Conservation (phyloP, 2,113 vertebrate genomes). For the Elaphurus davidianus region DNA sequence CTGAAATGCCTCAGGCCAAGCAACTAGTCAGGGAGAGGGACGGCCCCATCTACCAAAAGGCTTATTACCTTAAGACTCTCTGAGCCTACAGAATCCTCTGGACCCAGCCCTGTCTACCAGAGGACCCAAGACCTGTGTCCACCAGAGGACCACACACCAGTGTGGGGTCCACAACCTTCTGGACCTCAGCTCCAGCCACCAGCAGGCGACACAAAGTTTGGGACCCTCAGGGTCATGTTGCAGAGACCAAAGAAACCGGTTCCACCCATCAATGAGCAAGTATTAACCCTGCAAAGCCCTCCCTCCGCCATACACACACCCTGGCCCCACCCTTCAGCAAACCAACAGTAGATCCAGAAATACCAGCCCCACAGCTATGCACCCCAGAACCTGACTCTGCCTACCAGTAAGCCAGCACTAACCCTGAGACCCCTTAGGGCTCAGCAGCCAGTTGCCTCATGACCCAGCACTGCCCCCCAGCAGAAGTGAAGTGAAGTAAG, state of each 20-base stretch:
- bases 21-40: not conserved
- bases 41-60: not conserved
- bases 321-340: not conserved
- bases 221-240: not conserved
- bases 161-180: not conserved
- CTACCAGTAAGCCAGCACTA: not conserved
- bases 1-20: not conserved
- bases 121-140: not conserved
- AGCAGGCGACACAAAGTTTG: not conserved
- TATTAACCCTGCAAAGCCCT: not conserved
- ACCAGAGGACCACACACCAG: not conserved
- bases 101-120: not conserved
- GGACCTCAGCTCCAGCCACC: not conserved
- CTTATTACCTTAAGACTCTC: not conserved
- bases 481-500: not conserved
- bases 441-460: not conserved
- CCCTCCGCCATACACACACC: no score
- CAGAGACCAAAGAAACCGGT: not conserved
- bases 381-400: not conserved
- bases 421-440: not conserved
- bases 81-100: no score
- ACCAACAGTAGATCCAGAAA: not conserved
- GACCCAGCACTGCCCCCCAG: not conserved
- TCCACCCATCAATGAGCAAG: not conserved
- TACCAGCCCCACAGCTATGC: not conserved